phyloP scores from a whole-genome alignment of 2,888 invertebrate genomes.

The Galerucella pusilla region DNA sequence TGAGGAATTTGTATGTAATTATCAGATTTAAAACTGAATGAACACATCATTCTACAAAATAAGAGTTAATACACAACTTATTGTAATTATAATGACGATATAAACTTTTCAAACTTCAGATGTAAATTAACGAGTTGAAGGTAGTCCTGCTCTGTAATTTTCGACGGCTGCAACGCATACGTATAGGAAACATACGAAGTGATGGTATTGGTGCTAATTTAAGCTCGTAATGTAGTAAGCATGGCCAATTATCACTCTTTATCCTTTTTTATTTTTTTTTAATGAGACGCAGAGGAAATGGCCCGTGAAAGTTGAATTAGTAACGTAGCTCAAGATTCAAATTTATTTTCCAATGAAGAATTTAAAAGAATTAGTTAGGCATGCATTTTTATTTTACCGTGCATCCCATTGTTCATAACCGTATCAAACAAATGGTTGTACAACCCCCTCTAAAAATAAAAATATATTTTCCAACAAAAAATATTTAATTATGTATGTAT shows the following conservation, averaged over 20 bases:
- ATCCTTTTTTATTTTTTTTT: constrained; percentile 32
- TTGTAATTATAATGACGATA: neutral
- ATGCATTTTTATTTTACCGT: constrained; percentile 25
- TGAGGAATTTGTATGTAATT: neutral
- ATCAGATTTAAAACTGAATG: neutral
- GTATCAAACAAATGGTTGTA: constrained; percentile 6
- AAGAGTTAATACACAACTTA: neutral
- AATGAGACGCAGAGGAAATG: constrained; percentile 31
- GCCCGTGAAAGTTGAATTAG: constrained; percentile 33
- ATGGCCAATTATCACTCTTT: constrained; percentile 39
- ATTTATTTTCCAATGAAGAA: constrained; percentile 27
- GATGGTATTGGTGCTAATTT: constrained; percentile 30
- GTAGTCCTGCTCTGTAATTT: neutral
- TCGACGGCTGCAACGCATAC: neutral
- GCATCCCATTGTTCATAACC: constrained; percentile 15
- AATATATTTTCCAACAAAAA: neutral
- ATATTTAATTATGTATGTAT: neutral
- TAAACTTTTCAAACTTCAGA: neutral
- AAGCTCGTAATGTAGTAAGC: constrained; percentile 33
- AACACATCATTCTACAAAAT: neutral
- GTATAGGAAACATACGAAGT: constrained; percentile 1
- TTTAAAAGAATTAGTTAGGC: constrained; percentile 28
- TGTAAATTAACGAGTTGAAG: neutral
- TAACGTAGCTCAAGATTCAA: constrained; percentile 29
- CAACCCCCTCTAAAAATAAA: neutral